phyloP scores from a whole-genome alignment of 2,113 vertebrate species.

The Lepisosteus oculatus region DNA sequence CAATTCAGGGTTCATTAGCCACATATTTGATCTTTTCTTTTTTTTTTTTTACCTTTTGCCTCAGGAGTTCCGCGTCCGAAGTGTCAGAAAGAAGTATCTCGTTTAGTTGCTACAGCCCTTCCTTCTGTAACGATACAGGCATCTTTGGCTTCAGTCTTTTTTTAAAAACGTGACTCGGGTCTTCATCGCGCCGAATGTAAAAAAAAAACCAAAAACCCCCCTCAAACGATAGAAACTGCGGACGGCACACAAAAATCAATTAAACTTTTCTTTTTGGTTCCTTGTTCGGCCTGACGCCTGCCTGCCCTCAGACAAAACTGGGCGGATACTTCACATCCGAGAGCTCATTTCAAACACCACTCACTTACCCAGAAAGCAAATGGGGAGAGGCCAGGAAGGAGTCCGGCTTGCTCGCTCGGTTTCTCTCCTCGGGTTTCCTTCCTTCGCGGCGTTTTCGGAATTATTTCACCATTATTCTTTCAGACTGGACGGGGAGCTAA shows the following conservation, averaged over 20 bases:
- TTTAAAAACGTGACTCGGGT: slow-evolving; percentile 31
- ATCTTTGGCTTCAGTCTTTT: slow-evolving; percentile 51
- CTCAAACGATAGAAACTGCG: slow-evolving; percentile 27
- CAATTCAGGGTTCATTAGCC: background rate
- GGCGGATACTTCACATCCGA: slow-evolving; percentile 64
- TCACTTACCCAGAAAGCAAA: slow-evolving; percentile 69
- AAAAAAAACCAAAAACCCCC: background rate
- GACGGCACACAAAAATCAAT: slow-evolving; percentile 52
- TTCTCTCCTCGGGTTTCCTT: background rate
- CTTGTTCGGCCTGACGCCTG: slow-evolving; percentile 53
- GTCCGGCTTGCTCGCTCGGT: slow-evolving; percentile 26
- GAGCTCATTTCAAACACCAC: slow-evolving; percentile 39
- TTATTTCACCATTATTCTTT: slow-evolving; percentile 5
- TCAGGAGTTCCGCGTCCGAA: slow-evolving; percentile 70
- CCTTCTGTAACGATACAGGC: slow-evolving; percentile 55
- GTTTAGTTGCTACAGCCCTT: slow-evolving; percentile 53
- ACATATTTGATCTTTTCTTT: slow-evolving; percentile 16
- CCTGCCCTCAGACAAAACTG: slow-evolving; percentile 60
- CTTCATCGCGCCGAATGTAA: slow-evolving; percentile 26
- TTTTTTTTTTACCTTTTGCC: slow-evolving; percentile 60
- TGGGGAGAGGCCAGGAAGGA: slow-evolving; percentile 39
- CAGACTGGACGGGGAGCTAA: background rate
- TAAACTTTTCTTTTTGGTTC: slow-evolving; percentile 60
- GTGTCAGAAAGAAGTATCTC: slow-evolving; percentile 53
- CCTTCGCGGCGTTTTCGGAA: background rate